phyloP scores from a whole-genome alignment of 2,888 invertebrate genomes.

The Chrysolina oricalcia region DNA sequence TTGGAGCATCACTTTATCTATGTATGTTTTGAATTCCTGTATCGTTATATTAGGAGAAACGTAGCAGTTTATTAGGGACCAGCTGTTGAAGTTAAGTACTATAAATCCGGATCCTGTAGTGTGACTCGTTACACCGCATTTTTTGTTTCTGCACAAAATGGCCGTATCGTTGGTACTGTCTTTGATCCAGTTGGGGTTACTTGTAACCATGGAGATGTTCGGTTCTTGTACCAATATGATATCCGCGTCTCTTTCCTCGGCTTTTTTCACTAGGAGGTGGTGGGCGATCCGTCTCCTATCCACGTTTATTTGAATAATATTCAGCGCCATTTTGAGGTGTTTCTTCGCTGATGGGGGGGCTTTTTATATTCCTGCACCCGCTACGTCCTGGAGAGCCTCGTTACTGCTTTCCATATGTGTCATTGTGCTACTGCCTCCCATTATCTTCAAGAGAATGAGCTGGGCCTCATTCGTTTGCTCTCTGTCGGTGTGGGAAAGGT shows the following conservation, averaged over 20 bases:
- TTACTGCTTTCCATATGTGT: no score
- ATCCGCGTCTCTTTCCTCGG: neutral
- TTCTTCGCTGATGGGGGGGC: no score
- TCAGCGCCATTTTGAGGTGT: neutral
- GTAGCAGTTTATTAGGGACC: constrained; percentile 8
- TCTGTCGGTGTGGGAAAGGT: neutral
- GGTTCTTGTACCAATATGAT: constrained; percentile 4
- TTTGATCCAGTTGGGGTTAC: constrained; percentile 14
- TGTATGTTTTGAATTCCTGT: neutral
- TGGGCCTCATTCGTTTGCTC: neutral
- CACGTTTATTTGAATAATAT: constrained; percentile 10
- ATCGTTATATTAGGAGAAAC: constrained; percentile 19
- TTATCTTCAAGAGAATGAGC: no score
- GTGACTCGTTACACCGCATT: constrained; percentile 20
- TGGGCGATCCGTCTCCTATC: constrained; percentile 7
- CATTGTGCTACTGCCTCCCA: no score
- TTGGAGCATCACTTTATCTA: constrained; percentile 11
- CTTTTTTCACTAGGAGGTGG: neutral
- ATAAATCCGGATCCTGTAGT: neutral
- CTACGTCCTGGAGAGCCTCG: neutral
- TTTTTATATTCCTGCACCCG: neutral
- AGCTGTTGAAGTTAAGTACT: neutral
- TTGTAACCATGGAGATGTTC: neutral
- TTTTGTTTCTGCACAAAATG: neutral
- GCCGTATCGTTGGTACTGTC: neutral